Evolutionary conservation across 2,113 vertebrate genomes (phyloP), one percentile per base, ranked within the genome.

Genomic region (Peucedramus taeniatus): DNA sequence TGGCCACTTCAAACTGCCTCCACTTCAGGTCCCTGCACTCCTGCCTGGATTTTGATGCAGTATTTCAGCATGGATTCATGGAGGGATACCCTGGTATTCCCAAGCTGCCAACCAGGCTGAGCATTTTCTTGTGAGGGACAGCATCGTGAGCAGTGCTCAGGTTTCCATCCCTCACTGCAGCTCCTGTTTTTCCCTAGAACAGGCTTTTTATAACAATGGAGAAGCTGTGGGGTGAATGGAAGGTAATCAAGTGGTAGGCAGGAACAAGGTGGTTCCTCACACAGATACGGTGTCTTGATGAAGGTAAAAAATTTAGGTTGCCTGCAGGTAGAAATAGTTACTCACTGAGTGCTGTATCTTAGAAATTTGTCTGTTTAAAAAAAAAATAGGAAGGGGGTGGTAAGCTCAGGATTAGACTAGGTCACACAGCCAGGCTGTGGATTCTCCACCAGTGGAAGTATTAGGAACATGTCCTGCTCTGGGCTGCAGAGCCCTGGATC

Each of bases 1-100:
- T 4, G 3, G 70, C 39, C 11, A 3, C 53, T 8, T 9, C 51
- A 42, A 31, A 44, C 42, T 4, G 0, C 7, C 1, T 39, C 1
- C 3, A 9, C 17, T 18, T 42, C 0, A 1, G 24, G 9, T 78
- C 77, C 1, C 0, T 1, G 22, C 0, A 0, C 68, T 65, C 26
- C 0, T 2, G 3, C 37, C 19, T 3, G 5, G 11, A 9, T 80
- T 91, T 59, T 59, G 84, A 39, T 69, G 64, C 87, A 72, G 84
- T 83, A 76, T 96, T 96, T 65, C 35, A 31, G 39, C 12, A 2
- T 2, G 11, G 37, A 44, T 78, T 37, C 1, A 1, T 24, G 30
- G 64, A 65, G 47, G 54, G 30, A 51, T 13, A 4, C 44, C 10
- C 71, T 7, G 3, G 15, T 23, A 5, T 63, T 40, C 49, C n/a